Base-by-base conservation (phyloP, 23 tunicate species). In the Trididemnum clinides region DNA sequence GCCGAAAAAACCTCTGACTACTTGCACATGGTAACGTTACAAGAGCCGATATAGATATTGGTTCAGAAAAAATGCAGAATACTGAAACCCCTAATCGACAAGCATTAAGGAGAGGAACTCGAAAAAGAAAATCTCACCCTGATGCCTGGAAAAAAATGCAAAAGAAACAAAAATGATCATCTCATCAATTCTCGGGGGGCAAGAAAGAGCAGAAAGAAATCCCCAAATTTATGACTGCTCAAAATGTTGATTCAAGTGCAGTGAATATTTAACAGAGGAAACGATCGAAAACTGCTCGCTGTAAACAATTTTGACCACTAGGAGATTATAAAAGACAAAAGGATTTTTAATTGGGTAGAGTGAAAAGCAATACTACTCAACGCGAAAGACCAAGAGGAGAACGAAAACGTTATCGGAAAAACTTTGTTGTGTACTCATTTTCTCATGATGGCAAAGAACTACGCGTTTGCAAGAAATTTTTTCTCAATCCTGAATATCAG, bases 251-350 rank as follows among this genome's bases (percentile, higher is more conserved):
- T 44, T 44, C 15, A 44, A 44, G 15, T 15, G 54, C 54, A 7
- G 12, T 44, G 15, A 44, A 44, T 15, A 15, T 44, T 44, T 44
- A 10, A 44, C 54, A 44, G 54, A 44, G 54, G 54, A 44, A 44
- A 44, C 15, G n/a, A n/a, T n/a, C n/a, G 66, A 59, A n/a, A 59
- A 59, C 27, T 59, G 66, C 66, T 59, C 20, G 20, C 25, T 59
- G 66, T n/a, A 59, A 59, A 59, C 23, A 59, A 19, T 59, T 19
- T 59, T n/a, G 66, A 28, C 27, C 20, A 10, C 22, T 59, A 59
- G 66, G 66, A 59, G 66, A 59, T 28, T 59, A 59, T 59, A 59
- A 59, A n/a, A 25, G 66, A 28, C 66, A 59, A 59, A 59, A 59
- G 66, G 66, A 59, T 59, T 59, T 59, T 59, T 59, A 19, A 59